Base-by-base conservation (phyloP, 2,113 vertebrate genomes). In the Chloropsis cyanopogon region DNA sequence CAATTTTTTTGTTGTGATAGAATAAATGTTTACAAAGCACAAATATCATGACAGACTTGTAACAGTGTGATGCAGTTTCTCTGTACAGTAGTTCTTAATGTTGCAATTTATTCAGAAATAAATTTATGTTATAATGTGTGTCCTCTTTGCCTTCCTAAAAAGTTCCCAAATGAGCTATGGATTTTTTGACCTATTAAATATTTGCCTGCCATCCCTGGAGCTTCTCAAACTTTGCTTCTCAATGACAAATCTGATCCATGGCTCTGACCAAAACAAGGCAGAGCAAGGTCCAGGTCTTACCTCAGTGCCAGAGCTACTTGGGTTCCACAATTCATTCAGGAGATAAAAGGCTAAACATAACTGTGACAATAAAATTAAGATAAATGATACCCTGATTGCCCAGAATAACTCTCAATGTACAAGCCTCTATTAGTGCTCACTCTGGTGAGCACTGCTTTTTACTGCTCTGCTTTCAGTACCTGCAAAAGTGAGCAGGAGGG, bases 1-100 rank as follows among this genome's bases (percentile, higher is more conserved):
- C 12, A 33, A 37, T 35, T 86, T 54, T 96, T 96, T 94, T 96
- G 59, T 95, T 92, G 95, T 98, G 95, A 76, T 97, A 50, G 37
- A 97, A 92, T 97, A 95, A 97, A 97, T 96, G 97, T 98, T 97
- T 97, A 96, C 91, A 97, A 98, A 98, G 98, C 98, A 98, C 98
- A 98, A 97, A 88, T 81, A 84, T 42, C 78, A 96, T 86, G 94
- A 94, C 76, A 86, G 88, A 93, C 79, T 91, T 97, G 96, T 98
- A 97, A 97, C 65, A 83, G 68, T 96, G 97, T 97, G 96, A 96
- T 97, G 93, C 93, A 75, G 89, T 97, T 97, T 92, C 88, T 94
- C 86, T 97, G 95, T 97, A 97, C 82, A 93, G 64, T 96, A 95
- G 90, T 96, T 96, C 63, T 91, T 93, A 86, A 93, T 75, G 87